These are phyloP conservation scores for Coleophora deauratella DNA, from an alignment of 2,888 invertebrate genomes.

Conservation along the genomic window DNA sequence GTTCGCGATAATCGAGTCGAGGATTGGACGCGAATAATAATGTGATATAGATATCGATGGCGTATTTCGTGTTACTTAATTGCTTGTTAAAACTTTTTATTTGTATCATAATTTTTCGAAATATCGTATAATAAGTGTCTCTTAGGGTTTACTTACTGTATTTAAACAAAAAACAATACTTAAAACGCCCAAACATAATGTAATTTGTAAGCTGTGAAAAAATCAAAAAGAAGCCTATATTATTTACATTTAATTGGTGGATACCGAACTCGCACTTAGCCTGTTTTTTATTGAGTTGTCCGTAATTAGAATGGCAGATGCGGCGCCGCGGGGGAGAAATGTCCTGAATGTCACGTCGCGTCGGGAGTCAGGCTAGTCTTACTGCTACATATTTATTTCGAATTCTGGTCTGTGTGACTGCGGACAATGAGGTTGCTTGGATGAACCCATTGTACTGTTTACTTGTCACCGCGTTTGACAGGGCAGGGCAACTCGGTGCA, in stretches of 20 bases:
- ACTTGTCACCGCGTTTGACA: constrained; percentile 18
- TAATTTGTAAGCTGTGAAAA: too few relatives aligned
- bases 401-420: constrained; percentile 24
- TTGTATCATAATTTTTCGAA: constrained; percentile 31
- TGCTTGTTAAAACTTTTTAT: constrained; percentile 20
- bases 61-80: constrained; percentile 10
- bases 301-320: constrained; percentile 35
- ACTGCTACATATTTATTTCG: too few relatives aligned
- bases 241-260: too few relatives aligned
- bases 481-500: constrained; percentile 11
- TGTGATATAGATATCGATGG: constrained; percentile 7
- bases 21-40: neutral
- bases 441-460: constrained; percentile 37
- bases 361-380: too few relatives aligned
- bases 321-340: constrained; percentile 44
- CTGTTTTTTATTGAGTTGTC: constrained; percentile 22
- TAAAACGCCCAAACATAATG: too few relatives aligned
- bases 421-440: constrained; percentile 36
- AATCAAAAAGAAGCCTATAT: too few relatives aligned
- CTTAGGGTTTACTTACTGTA: too few relatives aligned
- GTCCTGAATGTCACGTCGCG: constrained; percentile 25
- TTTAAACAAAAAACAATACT: too few relatives aligned
- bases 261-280: too few relatives aligned
- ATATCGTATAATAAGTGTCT: too few relatives aligned
- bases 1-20: constrained; percentile 5